A percentile compares a stretch with the other conserved stretches of the same genome.
phyloP scores from a whole-genome alignment of 2,113 vertebrate species.

The Panurus biarmicus region DNA sequence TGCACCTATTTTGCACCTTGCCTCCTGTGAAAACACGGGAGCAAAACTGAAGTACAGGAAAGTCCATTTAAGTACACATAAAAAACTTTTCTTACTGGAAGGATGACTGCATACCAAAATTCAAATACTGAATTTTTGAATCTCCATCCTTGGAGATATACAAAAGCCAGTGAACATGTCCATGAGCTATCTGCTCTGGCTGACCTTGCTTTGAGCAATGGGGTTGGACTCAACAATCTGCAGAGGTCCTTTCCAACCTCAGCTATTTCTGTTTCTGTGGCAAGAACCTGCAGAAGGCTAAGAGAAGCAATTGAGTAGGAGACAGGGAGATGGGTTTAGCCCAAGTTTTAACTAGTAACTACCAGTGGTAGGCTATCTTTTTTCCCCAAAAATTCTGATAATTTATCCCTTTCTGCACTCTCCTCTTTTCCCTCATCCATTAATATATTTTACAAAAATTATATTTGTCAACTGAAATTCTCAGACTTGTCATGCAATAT shows the following conservation, averaged over 20 bases:
- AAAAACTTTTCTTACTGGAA: not conserved
- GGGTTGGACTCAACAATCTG: not conserved
- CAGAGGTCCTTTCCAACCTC: not conserved
- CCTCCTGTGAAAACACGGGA: not conserved
- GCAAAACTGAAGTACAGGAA: not conserved
- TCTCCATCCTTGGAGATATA: not conserved
- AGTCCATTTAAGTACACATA: not conserved
- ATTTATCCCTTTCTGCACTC: not conserved
- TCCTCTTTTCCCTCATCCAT: not conserved
- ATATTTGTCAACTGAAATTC: not conserved
- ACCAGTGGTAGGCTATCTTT: not conserved
- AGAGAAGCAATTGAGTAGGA: not conserved
- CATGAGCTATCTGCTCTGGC: not conserved
- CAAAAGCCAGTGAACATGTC: not conserved
- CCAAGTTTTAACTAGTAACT: not conserved
- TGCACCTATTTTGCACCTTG: too few species aligned
- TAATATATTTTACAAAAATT: not conserved
- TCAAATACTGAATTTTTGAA: not conserved
- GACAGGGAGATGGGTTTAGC: not conserved
- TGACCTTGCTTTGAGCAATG: not conserved
- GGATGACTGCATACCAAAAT: not conserved
- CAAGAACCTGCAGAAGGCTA: not conserved
- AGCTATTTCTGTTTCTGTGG: not conserved
- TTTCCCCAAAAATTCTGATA: not conserved
- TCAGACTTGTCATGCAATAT: not conserved